Evolutionary conservation across 2,888 invertebrate genomes (phyloP).

Genomic region (Tribolium freemani): DNA sequence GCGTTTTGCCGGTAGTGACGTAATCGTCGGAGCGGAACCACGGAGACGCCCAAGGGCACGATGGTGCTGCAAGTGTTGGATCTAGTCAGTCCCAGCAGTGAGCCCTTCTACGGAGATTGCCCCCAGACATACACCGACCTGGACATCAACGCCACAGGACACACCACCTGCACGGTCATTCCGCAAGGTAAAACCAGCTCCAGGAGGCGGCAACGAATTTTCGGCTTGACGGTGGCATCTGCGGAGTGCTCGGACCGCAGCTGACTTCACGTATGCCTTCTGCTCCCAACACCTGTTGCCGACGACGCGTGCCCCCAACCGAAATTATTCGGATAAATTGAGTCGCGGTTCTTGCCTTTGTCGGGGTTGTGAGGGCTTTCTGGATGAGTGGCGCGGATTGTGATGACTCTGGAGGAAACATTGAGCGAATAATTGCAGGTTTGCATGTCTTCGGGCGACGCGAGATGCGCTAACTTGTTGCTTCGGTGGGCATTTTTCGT

Average conservation of each 20-base stretch:
- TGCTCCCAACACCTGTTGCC: conserved; percentile 64
- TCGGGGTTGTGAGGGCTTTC: not conserved
- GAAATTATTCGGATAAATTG: conserved; percentile 46
- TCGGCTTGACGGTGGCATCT: conserved; percentile 49
- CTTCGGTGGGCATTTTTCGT: not conserved
- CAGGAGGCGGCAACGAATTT: not conserved
- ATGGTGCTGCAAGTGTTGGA: conserved; percentile 84
- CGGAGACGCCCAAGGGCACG: conserved; percentile 72
- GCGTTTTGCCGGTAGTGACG: conserved; percentile 61
- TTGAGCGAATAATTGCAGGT: not conserved
- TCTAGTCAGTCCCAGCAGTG: conserved; percentile 74
- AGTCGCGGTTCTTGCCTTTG: conserved; percentile 9
- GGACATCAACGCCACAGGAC: conserved; percentile 66
- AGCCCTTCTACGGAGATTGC: conserved; percentile 80
- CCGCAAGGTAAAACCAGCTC: conserved; percentile 60
- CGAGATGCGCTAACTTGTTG: too few species aligned
- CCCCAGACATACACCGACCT: conserved; percentile 68
- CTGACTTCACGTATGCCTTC: conserved; percentile 64
- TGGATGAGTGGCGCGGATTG: too few species aligned
- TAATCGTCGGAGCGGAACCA: conserved; percentile 57
- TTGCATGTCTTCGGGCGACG: too few species aligned
- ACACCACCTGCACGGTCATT: conserved; percentile 67
- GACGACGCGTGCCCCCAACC: conserved; percentile 57
- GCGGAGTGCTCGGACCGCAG: conserved; percentile 57
- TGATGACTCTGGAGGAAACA: not conserved